Percentiles rank a stretch among this genome's conserved stretches.
phyloP scores from a whole-genome alignment of 2,797 vertebrate genomes.

The Caiman crocodilus region DNA sequence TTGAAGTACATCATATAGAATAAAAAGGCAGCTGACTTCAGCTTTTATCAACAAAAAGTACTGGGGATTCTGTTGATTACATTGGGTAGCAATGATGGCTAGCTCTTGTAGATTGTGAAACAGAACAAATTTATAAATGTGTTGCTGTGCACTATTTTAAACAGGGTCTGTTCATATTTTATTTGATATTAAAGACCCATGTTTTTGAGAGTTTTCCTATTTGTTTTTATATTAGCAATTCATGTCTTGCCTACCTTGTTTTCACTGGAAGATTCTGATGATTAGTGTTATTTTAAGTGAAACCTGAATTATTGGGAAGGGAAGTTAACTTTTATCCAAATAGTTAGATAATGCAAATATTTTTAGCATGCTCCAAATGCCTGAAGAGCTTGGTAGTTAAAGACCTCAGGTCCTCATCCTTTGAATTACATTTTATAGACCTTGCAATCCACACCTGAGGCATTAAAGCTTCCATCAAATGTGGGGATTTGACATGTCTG shows the following conservation, averaged over 20 bases:
- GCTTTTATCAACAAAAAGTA: neutral
- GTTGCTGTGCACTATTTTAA: neutral
- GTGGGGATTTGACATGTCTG: neutral
- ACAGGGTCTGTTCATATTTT: neutral
- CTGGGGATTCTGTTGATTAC: neutral
- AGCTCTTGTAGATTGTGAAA: neutral
- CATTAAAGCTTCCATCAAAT: neutral
- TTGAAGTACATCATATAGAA: neutral
- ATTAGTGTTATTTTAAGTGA: neutral
- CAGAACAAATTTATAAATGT: neutral
- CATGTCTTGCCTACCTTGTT: neutral
- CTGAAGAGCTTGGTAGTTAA: neutral
- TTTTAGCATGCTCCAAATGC: neutral
- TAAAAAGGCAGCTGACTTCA: neutral
- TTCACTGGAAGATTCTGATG: constrained; percentile 2
- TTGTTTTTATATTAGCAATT: neutral
- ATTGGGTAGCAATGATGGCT: neutral
- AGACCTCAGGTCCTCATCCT: neutral
- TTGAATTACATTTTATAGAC: neutral
- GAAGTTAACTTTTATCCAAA: neutral
- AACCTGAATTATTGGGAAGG: neutral
- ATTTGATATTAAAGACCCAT: neutral
- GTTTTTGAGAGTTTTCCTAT: neutral
- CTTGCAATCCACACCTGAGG: neutral
- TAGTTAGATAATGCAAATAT: too few species aligned